These are phyloP conservation scores for Dromiciops gliroides DNA, from an alignment of 2,113 vertebrate species.

Conservation along the genomic window DNA sequence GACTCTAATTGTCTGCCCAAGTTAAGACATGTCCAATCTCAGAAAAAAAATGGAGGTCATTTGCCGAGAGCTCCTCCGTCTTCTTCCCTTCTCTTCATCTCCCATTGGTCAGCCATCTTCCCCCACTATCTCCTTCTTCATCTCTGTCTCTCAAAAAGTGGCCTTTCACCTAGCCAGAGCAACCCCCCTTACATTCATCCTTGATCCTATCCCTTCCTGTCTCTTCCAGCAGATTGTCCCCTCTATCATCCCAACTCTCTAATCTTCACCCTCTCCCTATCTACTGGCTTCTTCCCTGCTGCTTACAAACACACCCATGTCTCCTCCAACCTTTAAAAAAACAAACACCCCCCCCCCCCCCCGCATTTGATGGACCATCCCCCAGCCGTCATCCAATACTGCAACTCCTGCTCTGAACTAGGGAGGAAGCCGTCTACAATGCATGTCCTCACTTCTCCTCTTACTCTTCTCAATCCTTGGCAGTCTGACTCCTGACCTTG, in stretches of 20 bases:
- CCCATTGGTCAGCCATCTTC: neutral
- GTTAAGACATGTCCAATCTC: neutral
- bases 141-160: neutral
- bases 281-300: neutral
- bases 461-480: neutral
- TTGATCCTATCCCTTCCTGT: neutral
- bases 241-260: neutral
- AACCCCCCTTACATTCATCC: neutral
- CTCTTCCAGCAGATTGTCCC: neutral
- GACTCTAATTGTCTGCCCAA: neutral
- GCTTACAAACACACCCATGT: slow-evolving; percentile 1
- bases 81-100: neutral
- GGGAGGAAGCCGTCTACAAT: neutral
- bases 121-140: neutral
- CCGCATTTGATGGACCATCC: neutral
- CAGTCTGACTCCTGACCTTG: neutral
- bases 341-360: neutral
- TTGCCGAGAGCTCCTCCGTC: neutral
- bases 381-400: neutral
- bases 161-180: neutral
- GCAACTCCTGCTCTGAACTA: neutral
- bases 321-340: neutral
- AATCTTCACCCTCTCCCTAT: neutral
- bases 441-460: neutral
- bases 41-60: neutral